Base-by-base conservation (phyloP, 2,888 invertebrate genomes). In the Nemapogon koenigi region DNA sequence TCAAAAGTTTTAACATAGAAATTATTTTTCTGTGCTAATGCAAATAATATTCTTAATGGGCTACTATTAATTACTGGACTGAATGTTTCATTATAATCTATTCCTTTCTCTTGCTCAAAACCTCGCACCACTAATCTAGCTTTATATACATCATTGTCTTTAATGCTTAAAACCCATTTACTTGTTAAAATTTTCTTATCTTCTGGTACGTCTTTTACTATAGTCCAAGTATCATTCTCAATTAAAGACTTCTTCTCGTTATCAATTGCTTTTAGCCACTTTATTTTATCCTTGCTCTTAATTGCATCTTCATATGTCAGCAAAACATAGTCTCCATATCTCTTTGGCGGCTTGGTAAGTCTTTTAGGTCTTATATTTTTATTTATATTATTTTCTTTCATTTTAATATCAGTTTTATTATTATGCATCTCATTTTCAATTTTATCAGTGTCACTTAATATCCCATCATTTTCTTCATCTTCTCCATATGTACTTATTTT, bases 201-300 rank as follows among this genome's bases (percentile, higher is more conserved):
- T 43, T 48, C 39, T 30, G 53, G 55, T 25, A 36, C 43, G 3
- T 49, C 44, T n/a, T n/a, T n/a, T 29, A 52, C 49, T 39, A 56
- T n/a, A 45, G 44, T 38, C 55, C 55, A 58, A 15, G 54, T 59
- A 18, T 53, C 44, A 39, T 58, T 57, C 44, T 50, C 47, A 25
- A 42, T 38, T 39, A 55, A 39, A 27, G 51, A 53, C 26, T 49
- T 41, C 17, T 55, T 52, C 46, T 58, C 56, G 2, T 31, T 18
- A 11, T 53, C 41, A 50, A 57, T 57, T 8, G 55, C 57, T 11
- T 11, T 32, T 43, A 50, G 40, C 54, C 50, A 53, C 43, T 51
- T 35, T 26, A 45, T 43, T 39, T 3, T 2, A 19, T 55, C 49
- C 35, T 42, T 0, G 29, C 45, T 46, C 16, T 38, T 51, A n/a